Evolutionary conservation across 2,888 invertebrate genomes (phyloP), one percentile per base, ranked within the genome.

Genomic region (Eristalis tenax): DNA sequence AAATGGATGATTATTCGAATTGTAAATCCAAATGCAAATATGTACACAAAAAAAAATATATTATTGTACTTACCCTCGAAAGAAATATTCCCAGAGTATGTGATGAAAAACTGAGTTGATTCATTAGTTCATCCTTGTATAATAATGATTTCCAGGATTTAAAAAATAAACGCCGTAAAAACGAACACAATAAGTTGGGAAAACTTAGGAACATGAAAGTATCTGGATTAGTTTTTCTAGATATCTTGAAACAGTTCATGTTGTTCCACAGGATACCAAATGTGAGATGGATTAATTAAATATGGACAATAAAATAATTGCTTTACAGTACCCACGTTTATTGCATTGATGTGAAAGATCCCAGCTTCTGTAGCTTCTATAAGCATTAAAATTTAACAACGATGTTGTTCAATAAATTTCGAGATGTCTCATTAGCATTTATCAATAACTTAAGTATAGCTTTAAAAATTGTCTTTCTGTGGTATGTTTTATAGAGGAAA

Each of bases 181-280:
- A 18, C 50, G 2, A 35, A 65, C 59, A 50, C 18, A 18, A 18
- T 50, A 18, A 50, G 8, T 43, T 13, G 10, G 68, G 43, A n/a
- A 75, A 32, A 50, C 69, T 56, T 22, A 56, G 57, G 22, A 66
- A 22, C 11, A 43, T 26, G 35, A 65, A 75, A n/a, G 35, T 75
- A 66, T 71, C 80, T 22, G 13, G 35, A 23, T 38, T 38, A 75
- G 35, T 74, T 38, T 43, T 50, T 11, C 13, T 26, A 26, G 26
- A 50, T 65, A 70, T 59, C 38, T 32, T 65, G 22, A 70, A 71
- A 75, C 66, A 38, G 65, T 75, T 84, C 84, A 84, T 80, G 40
- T 70, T 84, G 83, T 32, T 56, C 32, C 13, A 8, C 64, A 35
- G 50, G 63, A n/a, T 23, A 63, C 22, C 15, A 18, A 23, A 26